A percentile compares a stretch with the other conserved stretches of the same genome.
Conservation (phyloP, 2,888 invertebrate genomes). For the Cheilosia pagana region DNA sequence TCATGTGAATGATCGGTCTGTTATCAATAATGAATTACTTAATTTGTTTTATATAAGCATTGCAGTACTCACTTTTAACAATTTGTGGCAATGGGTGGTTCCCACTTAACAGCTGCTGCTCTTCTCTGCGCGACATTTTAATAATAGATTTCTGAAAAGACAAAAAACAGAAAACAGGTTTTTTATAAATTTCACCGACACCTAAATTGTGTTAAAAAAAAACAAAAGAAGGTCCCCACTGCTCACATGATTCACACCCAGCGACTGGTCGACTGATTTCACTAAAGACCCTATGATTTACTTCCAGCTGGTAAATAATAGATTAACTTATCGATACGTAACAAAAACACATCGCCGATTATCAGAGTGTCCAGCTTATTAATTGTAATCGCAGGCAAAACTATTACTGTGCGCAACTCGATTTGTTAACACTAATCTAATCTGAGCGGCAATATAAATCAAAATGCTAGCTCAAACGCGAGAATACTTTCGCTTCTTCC, state of each 20-base stretch:
- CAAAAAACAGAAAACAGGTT: slow-evolving; percentile 4
- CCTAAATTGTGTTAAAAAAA: background rate
- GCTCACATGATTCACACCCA: slow-evolving; percentile 32
- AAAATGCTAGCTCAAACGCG: background rate
- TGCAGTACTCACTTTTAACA: slow-evolving; percentile 63
- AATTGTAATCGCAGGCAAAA: slow-evolving; percentile 2
- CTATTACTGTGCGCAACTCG: background rate
- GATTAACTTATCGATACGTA: slow-evolving; percentile 5
- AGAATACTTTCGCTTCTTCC: slow-evolving; percentile 1
- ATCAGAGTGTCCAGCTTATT: background rate
- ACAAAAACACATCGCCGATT: background rate
- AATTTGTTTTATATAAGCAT: background rate
- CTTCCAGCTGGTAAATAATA: background rate
- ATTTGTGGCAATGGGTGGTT: slow-evolving; percentile 66
- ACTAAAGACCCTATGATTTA: background rate
- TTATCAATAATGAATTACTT: no score
- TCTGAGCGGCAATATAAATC: slow-evolving; percentile 4
- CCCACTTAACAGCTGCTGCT: slow-evolving; percentile 66
- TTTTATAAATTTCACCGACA: slow-evolving; percentile 1
- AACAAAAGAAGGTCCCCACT: background rate
- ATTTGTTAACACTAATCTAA: slow-evolving; percentile 1
- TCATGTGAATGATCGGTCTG: no score
- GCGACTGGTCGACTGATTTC: background rate
- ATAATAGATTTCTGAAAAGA: slow-evolving; percentile 48
- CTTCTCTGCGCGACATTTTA: slow-evolving; percentile 65